Evolutionary conservation across 2,113 vertebrate species (phyloP), one percentile per base, ranked within the genome.

Genomic region (Siniperca chuatsi): DNA sequence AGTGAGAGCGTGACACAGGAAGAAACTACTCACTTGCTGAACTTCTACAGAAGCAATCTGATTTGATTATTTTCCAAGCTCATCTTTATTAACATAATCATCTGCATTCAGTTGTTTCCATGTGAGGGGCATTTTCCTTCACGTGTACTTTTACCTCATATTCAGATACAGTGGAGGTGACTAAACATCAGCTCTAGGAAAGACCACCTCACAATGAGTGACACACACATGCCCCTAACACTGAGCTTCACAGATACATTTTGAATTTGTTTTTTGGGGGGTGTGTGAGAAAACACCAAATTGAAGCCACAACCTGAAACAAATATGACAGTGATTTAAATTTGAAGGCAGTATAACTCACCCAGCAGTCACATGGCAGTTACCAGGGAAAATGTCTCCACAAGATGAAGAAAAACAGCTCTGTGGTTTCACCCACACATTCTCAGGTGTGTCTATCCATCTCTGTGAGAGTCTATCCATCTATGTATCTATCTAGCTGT

Each of bases 31-130:
- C 81, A 91, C 64, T 25, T 33, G 37, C 20, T 25, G 20, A 76
- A 65, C 2, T 82, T 82, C 42, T 62, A 42, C 73, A 72, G 62
- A 85, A 87, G 42, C 25, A 71, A 20, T 7, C 35, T 82, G 35
- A 84, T 92, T 83, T 91, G 82, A 88, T 66, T 92, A 91, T 93
- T 93, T 94, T 94, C 93, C 93, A 86, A 50, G 29, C 23, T 69
- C n/a, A 76, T 69, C 8, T 16, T n/a, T 67, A 84, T 92, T 88
- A 85, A 83, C 89, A 91, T 91, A 88, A n/a, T 75, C 35, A 74
- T 87, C 67, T 77, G 52, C 62, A 79, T 64, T 69, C 35, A 81
- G 4, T 72, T 87, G 70, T 94, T 94, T 92, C 93, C 92, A 86
- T 60, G 2, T 75, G 50, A 92, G 90, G 88, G 93, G 91, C 69